These are phyloP conservation scores for Hirundo rustica DNA, from an alignment of 2,797 vertebrate species.

Conservation along the genomic window DNA sequence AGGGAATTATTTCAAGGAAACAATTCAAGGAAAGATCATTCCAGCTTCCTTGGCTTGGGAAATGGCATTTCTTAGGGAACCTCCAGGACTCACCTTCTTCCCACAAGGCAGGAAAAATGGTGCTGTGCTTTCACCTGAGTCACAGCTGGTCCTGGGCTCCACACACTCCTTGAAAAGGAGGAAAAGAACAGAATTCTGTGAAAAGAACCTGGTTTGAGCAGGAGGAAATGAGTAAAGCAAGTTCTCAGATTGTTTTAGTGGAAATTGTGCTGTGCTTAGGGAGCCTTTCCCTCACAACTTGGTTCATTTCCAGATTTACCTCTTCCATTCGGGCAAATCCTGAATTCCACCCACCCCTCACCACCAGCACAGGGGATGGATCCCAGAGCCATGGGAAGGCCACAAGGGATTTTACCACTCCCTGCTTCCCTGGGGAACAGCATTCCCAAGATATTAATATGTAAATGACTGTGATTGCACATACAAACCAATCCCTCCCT, in stretches of 20 bases:
- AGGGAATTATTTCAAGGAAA: background rate
- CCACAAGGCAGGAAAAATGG: accelerated
- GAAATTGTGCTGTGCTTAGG: background rate
- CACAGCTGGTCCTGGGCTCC: background rate
- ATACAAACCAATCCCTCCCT: background rate
- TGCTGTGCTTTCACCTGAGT: background rate
- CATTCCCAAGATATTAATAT: accelerated
- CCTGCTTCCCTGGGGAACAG: background rate
- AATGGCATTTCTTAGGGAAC: background rate
- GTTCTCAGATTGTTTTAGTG: background rate
- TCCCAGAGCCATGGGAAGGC: background rate
- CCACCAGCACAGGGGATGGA: background rate
- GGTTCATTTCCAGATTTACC: background rate
- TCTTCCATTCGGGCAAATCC: background rate
- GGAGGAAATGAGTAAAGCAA: background rate
- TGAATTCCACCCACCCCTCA: background rate
- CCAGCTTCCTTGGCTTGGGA: background rate
- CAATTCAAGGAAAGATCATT: background rate
- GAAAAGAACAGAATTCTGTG: background rate
- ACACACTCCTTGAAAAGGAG: background rate
- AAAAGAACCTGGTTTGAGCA: background rate
- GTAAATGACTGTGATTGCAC: background rate
- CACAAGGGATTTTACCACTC: background rate
- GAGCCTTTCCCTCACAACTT: background rate
- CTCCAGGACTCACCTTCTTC: background rate